Evolutionary conservation across 23 tunicate genomes (phyloP), one percentile per base, ranked within the genome.

Genomic region (Ascidia mentula): DNA sequence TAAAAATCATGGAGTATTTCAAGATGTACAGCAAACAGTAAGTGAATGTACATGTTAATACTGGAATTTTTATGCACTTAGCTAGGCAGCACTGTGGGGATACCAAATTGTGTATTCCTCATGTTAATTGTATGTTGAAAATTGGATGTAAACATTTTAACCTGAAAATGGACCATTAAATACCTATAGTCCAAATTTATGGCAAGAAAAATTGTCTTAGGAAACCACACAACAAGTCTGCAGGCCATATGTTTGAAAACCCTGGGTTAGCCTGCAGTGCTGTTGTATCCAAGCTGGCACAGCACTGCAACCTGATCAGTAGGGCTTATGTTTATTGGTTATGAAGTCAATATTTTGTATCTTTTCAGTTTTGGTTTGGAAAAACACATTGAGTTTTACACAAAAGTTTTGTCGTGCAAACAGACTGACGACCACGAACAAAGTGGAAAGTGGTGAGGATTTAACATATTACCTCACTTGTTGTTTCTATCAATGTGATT

Each of bases 361-460:
- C 18, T 17, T 0, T 6, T n/a, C 22, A 89, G 95, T 24, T 89
- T 89, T 83, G 73, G 60, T 2, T 78, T 91, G 59, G 31, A 60
- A 28, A 30, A 82, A 31, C 84, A 82, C 40, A 91, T 91, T 73
- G 60, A 70, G 38, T 85, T 91, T 69, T 28, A 74, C 36, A 86
- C 84, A n/a, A 84, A 91, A 82, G 90, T 91, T 13, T 38, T 86
- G 26, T 36, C 82, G 0, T 82, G 89, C 30, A 46, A 81, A 35
- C 69, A 60, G 0, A 69, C 87, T 9, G 81, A 77, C 0, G 87
- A 91, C 40, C 78, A 80, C 53, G 60, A 82, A 1, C 30, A 60
- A 61, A 91, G 87, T 31, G 97, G 90, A n/a, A 81, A 45, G 74
- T 91, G 97, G 97, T 76, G 69, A 74, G 73, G 34, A 34, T 9